A percentile compares a stretch with the other conserved stretches of the same genome.
These are phyloP conservation scores for Daubentonia madagascariensis DNA, from an alignment of 2,113 vertebrate genomes.

Conservation along the genomic window DNA sequence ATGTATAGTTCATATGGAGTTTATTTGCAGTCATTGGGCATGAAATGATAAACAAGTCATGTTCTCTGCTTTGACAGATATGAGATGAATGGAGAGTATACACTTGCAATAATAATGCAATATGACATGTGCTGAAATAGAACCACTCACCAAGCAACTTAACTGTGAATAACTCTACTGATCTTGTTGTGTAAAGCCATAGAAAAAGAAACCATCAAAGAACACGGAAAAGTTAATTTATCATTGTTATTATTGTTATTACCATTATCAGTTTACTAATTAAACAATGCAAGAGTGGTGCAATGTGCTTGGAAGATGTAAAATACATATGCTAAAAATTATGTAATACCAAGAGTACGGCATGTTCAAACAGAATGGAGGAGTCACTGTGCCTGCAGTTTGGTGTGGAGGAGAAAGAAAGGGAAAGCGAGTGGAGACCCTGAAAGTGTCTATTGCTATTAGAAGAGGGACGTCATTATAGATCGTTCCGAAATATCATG, in stretches of 20 bases:
- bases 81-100: neutral
- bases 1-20: neutral
- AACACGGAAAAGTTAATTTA: neutral
- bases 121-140: neutral
- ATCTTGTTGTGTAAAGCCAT: neutral
- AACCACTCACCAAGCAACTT: neutral
- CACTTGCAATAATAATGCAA: neutral
- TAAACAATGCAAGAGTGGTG: neutral
- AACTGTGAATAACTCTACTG: neutral
- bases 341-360: neutral
- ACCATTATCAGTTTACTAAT: neutral
- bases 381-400: fast-evolving
- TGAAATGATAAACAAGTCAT: neutral
- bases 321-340: neutral
- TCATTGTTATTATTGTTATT: neutral
- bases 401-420: neutral
- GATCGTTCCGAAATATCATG: neutral
- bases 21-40: neutral
- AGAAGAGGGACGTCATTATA: too few species aligned
- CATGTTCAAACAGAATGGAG: neutral
- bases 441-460: neutral
- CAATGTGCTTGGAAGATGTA: neutral
- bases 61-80: neutral
- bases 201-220: neutral
- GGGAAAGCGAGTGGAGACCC: neutral